A percentile compares a stretch with the other conserved stretches of the same genome.
These are phyloP conservation scores for Xestobium rufovillosum DNA, from an alignment of 2,888 invertebrate genomes.

Conservation along the genomic window DNA sequence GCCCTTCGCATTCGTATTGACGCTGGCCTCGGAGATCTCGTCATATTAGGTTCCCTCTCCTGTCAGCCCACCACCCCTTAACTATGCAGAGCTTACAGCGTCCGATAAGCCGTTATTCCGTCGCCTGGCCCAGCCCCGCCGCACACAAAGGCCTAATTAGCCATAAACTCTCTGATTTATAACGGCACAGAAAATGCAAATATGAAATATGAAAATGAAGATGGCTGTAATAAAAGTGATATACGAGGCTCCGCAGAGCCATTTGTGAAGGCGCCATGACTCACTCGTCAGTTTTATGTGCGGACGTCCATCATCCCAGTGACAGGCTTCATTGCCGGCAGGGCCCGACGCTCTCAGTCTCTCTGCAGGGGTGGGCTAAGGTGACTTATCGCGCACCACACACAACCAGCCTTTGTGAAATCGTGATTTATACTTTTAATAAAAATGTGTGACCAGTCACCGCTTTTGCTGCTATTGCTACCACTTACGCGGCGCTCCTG, in stretches of 20 bases:
- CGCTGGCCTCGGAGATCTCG: no score
- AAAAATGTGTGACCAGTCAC: conserved; percentile 40
- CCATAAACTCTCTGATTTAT: conserved; percentile 59
- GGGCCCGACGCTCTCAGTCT: conserved; percentile 42
- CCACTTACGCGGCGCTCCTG: no score
- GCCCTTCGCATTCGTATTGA: no score
- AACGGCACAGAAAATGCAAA: conserved; percentile 54
- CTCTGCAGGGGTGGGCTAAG: conserved; percentile 44
- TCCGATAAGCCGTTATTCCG: conserved; percentile 47
- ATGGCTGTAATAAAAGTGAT: conserved; percentile 71
- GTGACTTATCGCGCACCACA: conserved; percentile 34
- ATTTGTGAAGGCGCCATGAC: conserved; percentile 60
- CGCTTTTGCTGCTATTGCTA: not conserved
- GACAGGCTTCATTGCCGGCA: conserved; percentile 55
- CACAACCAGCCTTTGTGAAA: conserved; percentile 52
- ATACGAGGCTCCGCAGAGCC: conserved; percentile 70
- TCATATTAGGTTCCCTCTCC: no score
- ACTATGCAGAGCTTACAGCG: conserved; percentile 30
- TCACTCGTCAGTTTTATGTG: conserved; percentile 69
- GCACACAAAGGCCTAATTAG: conserved; percentile 52
- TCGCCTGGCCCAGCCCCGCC: conserved; percentile 35
- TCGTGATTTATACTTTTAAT: conserved; percentile 58
- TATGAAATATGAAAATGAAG: conserved; percentile 54
- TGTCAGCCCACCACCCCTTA: conserved; percentile 8
- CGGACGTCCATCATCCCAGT: conserved; percentile 63